A percentile compares a stretch with the other conserved stretches of the same genome.
phyloP scores from a whole-genome alignment of 2,888 invertebrate genomes.

The Harpagoxenus sublaevis region DNA sequence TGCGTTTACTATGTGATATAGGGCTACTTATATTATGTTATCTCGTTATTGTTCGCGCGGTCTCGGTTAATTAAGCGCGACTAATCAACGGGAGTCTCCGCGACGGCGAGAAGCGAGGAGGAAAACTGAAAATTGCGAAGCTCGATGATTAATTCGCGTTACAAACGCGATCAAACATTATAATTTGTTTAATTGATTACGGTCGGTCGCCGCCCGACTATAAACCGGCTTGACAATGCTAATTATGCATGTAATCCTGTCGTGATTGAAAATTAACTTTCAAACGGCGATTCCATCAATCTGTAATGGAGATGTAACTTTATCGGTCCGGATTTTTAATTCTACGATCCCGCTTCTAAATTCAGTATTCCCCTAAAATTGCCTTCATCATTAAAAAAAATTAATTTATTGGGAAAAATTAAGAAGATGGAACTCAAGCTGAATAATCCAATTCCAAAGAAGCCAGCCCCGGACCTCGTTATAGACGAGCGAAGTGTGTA shows the following conservation, averaged over 20 bases:
- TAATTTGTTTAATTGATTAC: constrained; percentile 38
- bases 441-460: constrained; percentile 19
- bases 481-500: neutral
- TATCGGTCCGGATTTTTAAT: neutral
- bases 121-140: neutral
- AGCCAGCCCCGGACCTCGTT: neutral
- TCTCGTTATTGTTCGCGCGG: constrained; percentile 49
- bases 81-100: neutral
- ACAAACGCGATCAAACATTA: neutral
- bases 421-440: constrained; percentile 1
- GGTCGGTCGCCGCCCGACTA: neutral
- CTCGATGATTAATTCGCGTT: neutral
- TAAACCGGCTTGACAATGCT: constrained; percentile 19
- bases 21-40: constrained; percentile 63
- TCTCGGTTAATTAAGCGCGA: constrained; percentile 52
- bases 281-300: neutral
- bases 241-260: constrained; percentile 17
- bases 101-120: neutral
- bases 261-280: constrained; percentile 27
- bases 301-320: neutral
- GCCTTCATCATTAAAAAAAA: neutral
- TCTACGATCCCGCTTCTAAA: neutral
- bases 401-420: neutral
- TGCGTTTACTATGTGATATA: constrained; percentile 68
- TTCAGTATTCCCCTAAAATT: neutral